Evolutionary conservation across 2,113 vertebrate genomes (phyloP), one percentile per base, ranked within the genome.

Genomic region (Seriola aureovittata): DNA sequence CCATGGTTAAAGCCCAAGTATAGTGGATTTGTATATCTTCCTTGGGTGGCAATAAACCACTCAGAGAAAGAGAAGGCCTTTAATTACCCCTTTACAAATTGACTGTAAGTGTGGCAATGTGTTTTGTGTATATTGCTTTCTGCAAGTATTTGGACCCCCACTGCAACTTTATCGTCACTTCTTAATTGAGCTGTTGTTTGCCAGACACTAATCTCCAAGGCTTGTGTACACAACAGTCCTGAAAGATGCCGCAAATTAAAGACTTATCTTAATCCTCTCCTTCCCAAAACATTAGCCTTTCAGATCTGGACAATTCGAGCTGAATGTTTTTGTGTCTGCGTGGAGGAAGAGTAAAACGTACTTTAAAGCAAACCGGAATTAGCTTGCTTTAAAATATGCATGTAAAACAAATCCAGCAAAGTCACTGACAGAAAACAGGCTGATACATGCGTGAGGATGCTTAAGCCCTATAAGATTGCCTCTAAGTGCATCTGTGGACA

Each of bases 211-310:
- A 91, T 92, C 92, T 91, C 79, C 71, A 34, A 85, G 78, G 84
- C 77, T 84, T 88, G 92, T 88, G 78, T 88, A 87, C 83, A 91
- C 90, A 93, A 88, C 89, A 83, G 66, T 83, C 81, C 82, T 88
- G 77, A 89, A 91, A 89, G 91, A 90, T 88, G 81, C 82, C 81
- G 80, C 86, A 89, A 90, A 92, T 91, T 88, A 91, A 83, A 88
- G 85, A 85, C 65, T 93, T 92, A 94, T 88, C 90, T 91, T 91
- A 94, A 93, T 93, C 91, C 91, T 84, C 86, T 74, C 66, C 80
- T 85, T 86, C 75, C 85, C 71, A 85, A 84, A 90, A 90, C 82
- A 89, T 90, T 87, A 82, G 76, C 82, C 78, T 80, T 84, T 84
- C 73, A 83, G 79, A 93, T 89, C 62, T 71, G 67, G 78, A 88